Base-by-base conservation (phyloP, 2,113 vertebrate genomes). In the Corythornis madagascariensis region DNA sequence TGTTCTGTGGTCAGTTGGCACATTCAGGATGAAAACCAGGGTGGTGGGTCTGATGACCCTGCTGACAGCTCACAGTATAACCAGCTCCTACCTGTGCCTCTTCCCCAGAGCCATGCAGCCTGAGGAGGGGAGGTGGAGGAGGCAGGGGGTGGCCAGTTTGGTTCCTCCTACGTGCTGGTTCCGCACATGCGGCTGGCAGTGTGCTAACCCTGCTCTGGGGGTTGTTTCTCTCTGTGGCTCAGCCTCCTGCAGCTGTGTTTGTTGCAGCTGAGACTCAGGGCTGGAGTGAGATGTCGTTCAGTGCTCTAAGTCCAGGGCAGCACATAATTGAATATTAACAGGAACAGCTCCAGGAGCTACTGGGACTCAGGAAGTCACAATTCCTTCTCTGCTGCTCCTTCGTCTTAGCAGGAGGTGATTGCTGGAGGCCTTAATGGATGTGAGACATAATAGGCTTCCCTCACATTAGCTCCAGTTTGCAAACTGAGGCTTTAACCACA, bases 401-500 rank as follows among this genome's bases (percentile, higher is more conserved):
- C 1, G 3, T 74, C 93, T 92, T 91, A 38, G 21, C 43, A 76
- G 83, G 91, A 93, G 89, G 83, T 77, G 93, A 72, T 81, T 92
- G 88, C 87, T 96, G 69, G 82, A 95, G 92, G 84, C 84, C 79
- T 85, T 92, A 89, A 87, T 87, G 82, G 87, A 85, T 83, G 72
- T 85, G 76, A 95, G 83, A 55, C 55, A 17, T 75, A 85, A 87
- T 63, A 45, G 15, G 40, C 79, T 93, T 93, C 79, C 79, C 89
- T 92, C 78, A 48, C 85, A 71, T 89, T 71, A 94, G 92, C 94
- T 93, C 92, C 85, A 86, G 85, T 81, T 93, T 80, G 92, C 89
- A 93, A 92, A 87, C 76, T 1, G 35, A 95, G 89, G 87, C 94
- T 94, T 95, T 94, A 94, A 94, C 95, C 94, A 96, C 94, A 95